Conservation (phyloP, 2,113 vertebrate genomes). For the Syrmaticus mikado region DNA sequence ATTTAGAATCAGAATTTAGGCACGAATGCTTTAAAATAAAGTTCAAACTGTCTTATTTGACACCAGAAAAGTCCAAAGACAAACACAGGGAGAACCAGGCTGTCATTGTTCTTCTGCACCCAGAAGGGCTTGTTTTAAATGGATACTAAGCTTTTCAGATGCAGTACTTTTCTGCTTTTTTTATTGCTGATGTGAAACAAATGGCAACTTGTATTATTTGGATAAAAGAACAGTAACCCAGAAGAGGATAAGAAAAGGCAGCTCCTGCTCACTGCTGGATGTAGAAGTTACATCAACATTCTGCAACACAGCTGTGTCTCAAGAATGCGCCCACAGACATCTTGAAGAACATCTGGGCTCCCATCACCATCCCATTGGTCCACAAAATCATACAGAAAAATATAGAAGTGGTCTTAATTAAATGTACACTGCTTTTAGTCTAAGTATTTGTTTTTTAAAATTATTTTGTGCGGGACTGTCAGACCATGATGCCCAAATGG, state of each 20-base stretch:
- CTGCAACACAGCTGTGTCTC: not conserved
- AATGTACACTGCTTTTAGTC: not conserved
- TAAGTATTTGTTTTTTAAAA: not conserved
- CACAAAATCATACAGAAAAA: not conserved
- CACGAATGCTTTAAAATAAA: not conserved
- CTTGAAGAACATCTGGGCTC: not conserved
- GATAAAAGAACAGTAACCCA: not conserved
- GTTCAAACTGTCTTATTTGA: not conserved
- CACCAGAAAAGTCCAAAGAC: not conserved
- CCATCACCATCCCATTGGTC: not conserved
- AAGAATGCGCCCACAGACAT: not conserved
- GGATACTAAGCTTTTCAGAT: not conserved
- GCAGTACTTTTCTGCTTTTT: not conserved
- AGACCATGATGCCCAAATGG: not conserved
- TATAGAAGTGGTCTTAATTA: not conserved
- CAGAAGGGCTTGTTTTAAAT: not conserved
- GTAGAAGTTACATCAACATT: constrained; percentile 18
- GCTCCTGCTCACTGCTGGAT: not conserved
- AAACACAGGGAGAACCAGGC: not conserved
- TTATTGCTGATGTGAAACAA: not conserved
- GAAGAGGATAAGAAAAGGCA: not conserved
- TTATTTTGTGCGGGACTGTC: not conserved
- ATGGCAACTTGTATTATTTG: not conserved
- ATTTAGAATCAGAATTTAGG: not conserved
- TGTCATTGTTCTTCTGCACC: not conserved